Evolutionary conservation across 2,113 vertebrate genomes (phyloP).

Genomic region (Phodopus roborovskii): DNA sequence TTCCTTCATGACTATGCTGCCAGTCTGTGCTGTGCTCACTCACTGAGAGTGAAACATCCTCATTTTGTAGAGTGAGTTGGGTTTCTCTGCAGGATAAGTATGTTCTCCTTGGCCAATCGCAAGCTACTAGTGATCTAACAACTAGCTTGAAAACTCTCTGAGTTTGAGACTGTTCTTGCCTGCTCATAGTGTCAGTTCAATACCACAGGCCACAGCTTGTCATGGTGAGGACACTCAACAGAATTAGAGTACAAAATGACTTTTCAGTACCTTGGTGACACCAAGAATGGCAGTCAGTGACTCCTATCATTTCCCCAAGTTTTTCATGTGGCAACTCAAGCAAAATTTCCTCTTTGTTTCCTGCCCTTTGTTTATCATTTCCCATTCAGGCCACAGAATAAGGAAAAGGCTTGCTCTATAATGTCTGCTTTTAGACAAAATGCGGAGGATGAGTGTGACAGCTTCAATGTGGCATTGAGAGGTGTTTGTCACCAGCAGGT

Average conservation of each 20-base stretch:
- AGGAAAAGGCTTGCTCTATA: constrained; percentile 13
- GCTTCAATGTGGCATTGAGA: background rate
- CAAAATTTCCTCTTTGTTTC: background rate
- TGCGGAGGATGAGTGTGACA: background rate
- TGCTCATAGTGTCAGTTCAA: background rate
- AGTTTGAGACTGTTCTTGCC: background rate
- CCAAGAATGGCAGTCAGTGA: background rate
- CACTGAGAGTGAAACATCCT: background rate
- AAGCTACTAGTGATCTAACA: background rate
- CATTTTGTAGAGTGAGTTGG: background rate
- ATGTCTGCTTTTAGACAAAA: background rate
- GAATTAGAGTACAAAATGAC: background rate
- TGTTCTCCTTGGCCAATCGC: background rate
- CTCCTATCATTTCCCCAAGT: background rate
- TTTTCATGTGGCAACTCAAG: background rate
- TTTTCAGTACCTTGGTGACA: background rate
- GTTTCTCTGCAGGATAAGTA: background rate
- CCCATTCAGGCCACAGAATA: background rate
- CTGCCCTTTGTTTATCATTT: background rate
- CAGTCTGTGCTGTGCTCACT: background rate
- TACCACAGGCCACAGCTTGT: background rate
- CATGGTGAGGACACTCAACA: background rate
- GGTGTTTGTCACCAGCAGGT: background rate
- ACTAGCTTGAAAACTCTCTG: background rate
- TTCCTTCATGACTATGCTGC: background rate